These are phyloP conservation scores for Plutella xylostella DNA, from an alignment of 2,888 invertebrate genomes.

Conservation along the genomic window DNA sequence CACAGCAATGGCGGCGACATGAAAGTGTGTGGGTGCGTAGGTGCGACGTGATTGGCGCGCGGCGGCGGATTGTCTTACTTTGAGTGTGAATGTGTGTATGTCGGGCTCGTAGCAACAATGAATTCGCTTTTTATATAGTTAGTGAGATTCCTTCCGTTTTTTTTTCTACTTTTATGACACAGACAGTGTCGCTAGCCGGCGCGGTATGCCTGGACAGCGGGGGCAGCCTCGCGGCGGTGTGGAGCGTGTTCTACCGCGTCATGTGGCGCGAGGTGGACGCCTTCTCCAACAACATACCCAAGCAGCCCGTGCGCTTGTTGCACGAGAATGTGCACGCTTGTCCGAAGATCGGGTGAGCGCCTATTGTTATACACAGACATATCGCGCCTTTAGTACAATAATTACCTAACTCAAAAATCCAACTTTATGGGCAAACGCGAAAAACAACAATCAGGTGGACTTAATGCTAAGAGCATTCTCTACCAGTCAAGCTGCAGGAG, in stretches of 20 bases:
- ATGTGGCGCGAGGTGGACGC: constrained; percentile 88
- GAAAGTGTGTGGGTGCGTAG: too few relatives aligned
- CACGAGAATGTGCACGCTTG: constrained; percentile 85
- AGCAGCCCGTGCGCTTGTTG: constrained; percentile 89
- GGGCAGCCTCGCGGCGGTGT: constrained; percentile 78
- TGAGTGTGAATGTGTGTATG: too few relatives aligned
- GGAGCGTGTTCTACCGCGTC: constrained; percentile 84
- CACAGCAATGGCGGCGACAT: too few relatives aligned
- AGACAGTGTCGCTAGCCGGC: constrained; percentile 88
- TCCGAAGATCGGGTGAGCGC: constrained; percentile 78
- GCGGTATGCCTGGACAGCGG: constrained; percentile 91
- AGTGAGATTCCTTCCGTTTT: not conserved
- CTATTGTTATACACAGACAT: not conserved
- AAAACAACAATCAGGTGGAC: too few relatives aligned
- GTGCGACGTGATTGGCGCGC: not conserved
- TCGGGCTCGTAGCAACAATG: too few relatives aligned
- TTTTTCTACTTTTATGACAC: constrained; percentile 1
- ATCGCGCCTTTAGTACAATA: too few relatives aligned
- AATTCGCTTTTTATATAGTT: not conserved
- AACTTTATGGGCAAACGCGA: too few relatives aligned
- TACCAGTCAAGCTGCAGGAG: too few relatives aligned
- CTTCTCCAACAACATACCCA: constrained; percentile 87
- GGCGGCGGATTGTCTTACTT: too few relatives aligned
- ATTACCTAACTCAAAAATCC: too few relatives aligned
- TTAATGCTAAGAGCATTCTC: too few relatives aligned